Evolutionary conservation across 2,888 invertebrate genomes (phyloP).

Genomic region (Philhelius pedissequus): DNA sequence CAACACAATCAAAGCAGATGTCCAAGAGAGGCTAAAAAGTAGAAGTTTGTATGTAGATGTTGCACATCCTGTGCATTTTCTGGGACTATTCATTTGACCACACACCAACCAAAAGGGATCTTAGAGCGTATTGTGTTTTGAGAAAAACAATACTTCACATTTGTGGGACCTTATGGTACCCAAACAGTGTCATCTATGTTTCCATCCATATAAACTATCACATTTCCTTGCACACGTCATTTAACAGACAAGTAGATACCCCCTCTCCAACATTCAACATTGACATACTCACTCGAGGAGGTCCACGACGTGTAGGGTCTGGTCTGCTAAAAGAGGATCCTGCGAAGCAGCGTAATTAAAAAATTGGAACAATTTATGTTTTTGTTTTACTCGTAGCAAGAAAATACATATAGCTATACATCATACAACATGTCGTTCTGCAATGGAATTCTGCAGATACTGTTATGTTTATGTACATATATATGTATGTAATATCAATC

Average conservation of each 20-base stretch:
- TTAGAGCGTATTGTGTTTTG: constrained; percentile 52
- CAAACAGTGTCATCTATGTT: constrained; percentile 28
- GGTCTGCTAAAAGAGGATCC: neutral
- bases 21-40: constrained; percentile 1
- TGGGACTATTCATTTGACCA: constrained; percentile 56
- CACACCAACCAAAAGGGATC: constrained; percentile 55
- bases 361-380: constrained; percentile 33
- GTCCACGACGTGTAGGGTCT: too few species aligned
- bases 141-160: constrained; percentile 63
- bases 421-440: neutral
- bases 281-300: neutral
- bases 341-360: constrained; percentile 20
- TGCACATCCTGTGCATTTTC: constrained; percentile 40
- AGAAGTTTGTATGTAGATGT: neutral
- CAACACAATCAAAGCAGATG: constrained; percentile 32
- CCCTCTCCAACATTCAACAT: neutral
- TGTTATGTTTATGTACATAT: neutral
- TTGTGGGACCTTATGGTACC: constrained; percentile 35
- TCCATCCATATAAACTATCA: constrained; percentile 6
- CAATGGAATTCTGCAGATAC: neutral
- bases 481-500: neutral
- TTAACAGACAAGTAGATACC: constrained; percentile 38
- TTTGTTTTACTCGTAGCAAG: neutral
- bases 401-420: too few species aligned
- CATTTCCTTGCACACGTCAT: constrained; percentile 54